These are phyloP conservation scores for Phalloptychus januarius DNA, from an alignment of 2,797 vertebrate species.

Conservation along the genomic window DNA sequence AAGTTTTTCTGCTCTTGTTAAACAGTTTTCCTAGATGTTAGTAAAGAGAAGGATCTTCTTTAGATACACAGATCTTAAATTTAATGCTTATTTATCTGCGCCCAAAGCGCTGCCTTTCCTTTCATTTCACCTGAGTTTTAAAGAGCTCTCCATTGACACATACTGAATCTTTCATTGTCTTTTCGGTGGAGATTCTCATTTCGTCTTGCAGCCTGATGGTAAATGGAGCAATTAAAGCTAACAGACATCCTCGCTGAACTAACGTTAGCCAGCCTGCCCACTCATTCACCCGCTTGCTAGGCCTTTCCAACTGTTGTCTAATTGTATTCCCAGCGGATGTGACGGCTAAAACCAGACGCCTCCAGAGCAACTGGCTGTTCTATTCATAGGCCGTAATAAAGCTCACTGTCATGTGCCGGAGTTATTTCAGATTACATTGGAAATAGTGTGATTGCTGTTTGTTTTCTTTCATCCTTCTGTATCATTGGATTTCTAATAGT, in stretches of 20 bases:
- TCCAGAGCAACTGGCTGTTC: conserved; percentile 56
- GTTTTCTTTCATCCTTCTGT: conserved; percentile 27
- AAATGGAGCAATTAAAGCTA: conserved; percentile 64
- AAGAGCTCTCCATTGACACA: conserved; percentile 10
- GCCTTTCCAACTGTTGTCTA: conserved; percentile 53
- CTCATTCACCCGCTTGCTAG: conserved; percentile 34
- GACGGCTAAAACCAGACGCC: conserved; percentile 42
- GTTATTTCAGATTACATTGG: conserved; percentile 32
- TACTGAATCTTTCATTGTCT: conserved; percentile 10
- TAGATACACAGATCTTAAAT: neutral
- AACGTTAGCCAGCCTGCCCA: conserved; percentile 49
- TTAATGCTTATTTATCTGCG: neutral
- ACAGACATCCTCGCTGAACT: conserved; percentile 56
- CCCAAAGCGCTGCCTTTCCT: conserved; percentile 14
- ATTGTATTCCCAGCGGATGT: conserved; percentile 40
- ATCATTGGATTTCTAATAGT: conserved; percentile 20
- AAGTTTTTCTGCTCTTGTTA: neutral
- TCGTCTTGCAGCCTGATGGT: conserved; percentile 39
- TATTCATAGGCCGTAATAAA: conserved; percentile 66
- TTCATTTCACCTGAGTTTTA: conserved; percentile 10
- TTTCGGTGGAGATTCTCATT: conserved; percentile 17
- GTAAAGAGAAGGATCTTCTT: neutral
- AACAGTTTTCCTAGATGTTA: neutral
- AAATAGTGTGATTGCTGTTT: conserved; percentile 28
- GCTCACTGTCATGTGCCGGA: conserved; percentile 42